A percentile compares a stretch with the other conserved stretches of the same genome.
phyloP scores from a whole-genome alignment of 1,140 invertebrate genomes.

The Pristionchus pacificus region DNA sequence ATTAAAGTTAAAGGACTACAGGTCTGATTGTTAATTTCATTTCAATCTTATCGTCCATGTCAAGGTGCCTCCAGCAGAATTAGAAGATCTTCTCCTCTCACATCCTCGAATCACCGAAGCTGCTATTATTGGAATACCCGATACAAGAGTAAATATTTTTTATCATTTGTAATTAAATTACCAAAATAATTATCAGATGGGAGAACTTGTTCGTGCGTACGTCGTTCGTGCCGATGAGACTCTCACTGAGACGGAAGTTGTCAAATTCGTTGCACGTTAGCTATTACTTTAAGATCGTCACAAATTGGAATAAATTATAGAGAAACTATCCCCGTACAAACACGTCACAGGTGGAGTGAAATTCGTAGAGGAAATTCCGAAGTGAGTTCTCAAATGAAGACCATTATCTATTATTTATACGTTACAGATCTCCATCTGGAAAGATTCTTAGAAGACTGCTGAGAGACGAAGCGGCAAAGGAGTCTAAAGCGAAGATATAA shows the following conservation, averaged over 20 bases:
- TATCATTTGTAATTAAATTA: neutral
- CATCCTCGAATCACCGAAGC: conserved; percentile 72
- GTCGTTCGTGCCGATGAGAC: neutral
- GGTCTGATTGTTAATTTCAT: conserved; percentile 41
- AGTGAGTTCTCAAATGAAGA: conserved; percentile 57
- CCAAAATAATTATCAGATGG: conserved; percentile 49
- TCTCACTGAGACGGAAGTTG: neutral
- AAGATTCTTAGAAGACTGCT: conserved; percentile 68
- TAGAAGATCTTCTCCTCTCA: conserved; percentile 74
- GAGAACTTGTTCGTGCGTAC: conserved; percentile 62
- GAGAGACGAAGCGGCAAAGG: conserved; percentile 11
- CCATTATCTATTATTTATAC: neutral
- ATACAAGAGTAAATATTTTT: conserved; percentile 59
- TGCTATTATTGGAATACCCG: conserved; percentile 76
- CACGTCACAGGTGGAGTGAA: conserved; percentile 64
- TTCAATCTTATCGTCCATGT: neutral
- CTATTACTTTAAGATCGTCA: neutral
- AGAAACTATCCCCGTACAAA: conserved; percentile 52
- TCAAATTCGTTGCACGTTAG: neutral
- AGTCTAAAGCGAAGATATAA: neutral
- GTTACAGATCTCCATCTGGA: conserved; percentile 62
- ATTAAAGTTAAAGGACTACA: conserved; percentile 80
- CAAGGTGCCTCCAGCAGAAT: conserved; percentile 74
- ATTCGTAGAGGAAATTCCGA: conserved; percentile 70
- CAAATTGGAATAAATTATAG: conserved; percentile 5